These are phyloP conservation scores for Columba guinea DNA, from an alignment of 2,797 vertebrate genomes.

Conservation along the genomic window DNA sequence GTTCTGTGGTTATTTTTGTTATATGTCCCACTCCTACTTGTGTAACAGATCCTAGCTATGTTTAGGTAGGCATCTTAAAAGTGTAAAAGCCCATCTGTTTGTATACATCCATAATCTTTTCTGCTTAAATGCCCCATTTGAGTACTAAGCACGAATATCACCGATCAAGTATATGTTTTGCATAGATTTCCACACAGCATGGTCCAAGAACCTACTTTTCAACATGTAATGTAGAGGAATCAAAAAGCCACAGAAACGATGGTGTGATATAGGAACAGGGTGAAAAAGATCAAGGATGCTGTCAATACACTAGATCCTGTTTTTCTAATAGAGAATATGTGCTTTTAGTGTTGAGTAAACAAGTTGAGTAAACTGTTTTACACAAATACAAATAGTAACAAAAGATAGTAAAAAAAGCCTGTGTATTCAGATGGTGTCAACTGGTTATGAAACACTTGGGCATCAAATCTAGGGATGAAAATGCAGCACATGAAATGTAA, in stretches of 20 bases:
- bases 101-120: neutral
- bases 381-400: neutral
- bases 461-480: neutral
- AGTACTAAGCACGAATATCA: fast-evolving
- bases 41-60: neutral
- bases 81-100: neutral
- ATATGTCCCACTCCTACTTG: neutral
- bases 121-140: neutral
- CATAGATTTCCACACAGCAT: neutral
- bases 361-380: neutral
- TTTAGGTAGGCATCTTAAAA: neutral
- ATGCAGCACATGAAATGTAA: neutral
- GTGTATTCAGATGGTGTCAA: neutral
- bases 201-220: neutral
- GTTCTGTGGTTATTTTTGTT: neutral
- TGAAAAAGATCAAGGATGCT: neutral
- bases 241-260: neutral
- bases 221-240: neutral
- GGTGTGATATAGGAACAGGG: neutral
- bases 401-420: neutral
- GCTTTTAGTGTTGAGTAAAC: neutral
- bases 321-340: neutral
- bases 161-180: neutral
- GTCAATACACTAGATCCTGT: neutral
- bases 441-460: neutral